Conservation (phyloP, 1,140 invertebrate genomes). For the Drosophila dunni region DNA sequence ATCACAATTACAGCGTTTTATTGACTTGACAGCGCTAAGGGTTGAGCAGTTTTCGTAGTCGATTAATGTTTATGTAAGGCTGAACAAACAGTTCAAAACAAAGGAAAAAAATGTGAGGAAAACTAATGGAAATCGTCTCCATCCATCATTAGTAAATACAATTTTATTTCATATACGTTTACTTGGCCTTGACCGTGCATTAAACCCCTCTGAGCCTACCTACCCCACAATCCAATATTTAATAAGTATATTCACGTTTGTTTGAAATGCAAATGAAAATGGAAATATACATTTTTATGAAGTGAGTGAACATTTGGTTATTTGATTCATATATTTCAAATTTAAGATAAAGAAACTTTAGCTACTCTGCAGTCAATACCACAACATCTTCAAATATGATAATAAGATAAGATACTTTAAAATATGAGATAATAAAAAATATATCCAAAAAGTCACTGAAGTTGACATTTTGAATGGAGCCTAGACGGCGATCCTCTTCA, state of each 20-base stretch:
- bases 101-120: not conserved
- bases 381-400: not conserved
- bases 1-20: constrained; percentile 14
- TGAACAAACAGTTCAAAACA: not conserved
- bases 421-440: not conserved
- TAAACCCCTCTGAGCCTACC: constrained; percentile 6
- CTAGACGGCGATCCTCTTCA: constrained; percentile 4
- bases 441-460: not conserved
- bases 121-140: constrained; percentile 19
- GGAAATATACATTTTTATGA: constrained; percentile 26
- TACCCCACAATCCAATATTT: not conserved
- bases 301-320: constrained; percentile 7
- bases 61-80: constrained; percentile 51
- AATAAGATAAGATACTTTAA: not conserved
- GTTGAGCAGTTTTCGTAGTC: constrained; percentile 5
- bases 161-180: constrained; percentile 18
- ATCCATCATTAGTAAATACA: constrained; percentile 28
- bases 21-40: constrained; percentile 10
- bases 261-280: constrained; percentile 47
- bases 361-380: too few species aligned
- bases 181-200: constrained; percentile 35
- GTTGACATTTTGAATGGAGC: not conserved
- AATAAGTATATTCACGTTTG: constrained; percentile 30
- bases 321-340: not conserved
- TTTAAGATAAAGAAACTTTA: not conserved